Evolutionary conservation across 2,888 invertebrate genomes (phyloP), one percentile per base, ranked within the genome.

Genomic region (Ligdia adustata): DNA sequence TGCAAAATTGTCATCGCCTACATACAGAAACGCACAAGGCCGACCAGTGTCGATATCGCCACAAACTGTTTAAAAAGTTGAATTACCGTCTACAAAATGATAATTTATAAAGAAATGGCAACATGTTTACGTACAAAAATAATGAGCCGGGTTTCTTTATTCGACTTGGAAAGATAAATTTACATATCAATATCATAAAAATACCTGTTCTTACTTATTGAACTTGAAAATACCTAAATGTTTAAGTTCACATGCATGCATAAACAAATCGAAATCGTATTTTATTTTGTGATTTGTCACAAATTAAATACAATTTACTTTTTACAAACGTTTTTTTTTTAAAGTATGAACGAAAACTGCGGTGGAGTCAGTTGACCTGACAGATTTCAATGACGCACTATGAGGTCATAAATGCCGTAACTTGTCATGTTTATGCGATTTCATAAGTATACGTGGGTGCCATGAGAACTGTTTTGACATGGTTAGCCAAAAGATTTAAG

Each of bases 371-470:
- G 13, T 1, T 55, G 51, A 55, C 57, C 57, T 24, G 32, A 34
- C 43, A 55, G 53, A 55, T 55, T 52, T 53, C 55, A 58, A 51
- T 55, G 52, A 44, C 48, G 38, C 29, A 35, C 6, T 35, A 26
- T 58, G 52, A 51, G 52, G 52, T 58, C 57, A 52, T 45, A 38
- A 14, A 5, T 28, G 31, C 40, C 34, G 16, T 22, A 16, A 31
- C n/a, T 9, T 46, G 4, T 6, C 14, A 29, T 6, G 24, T 40
- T 13, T 47, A 32, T 41, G 32, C 26, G 41, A 47, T 41, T 35
- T 37, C 16, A 32, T 24, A 3, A 14, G 28, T 11, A 13, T 4
- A 28, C 27, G 32, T 39, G 22, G 32, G 32, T 9, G 24, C 29
- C 15, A 3, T 24, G 16, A n/a, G 16, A 37, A 37, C n/a, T 16